These are phyloP conservation scores for Zingel zingel DNA, from an alignment of 2,113 vertebrate genomes.

Conservation along the genomic window DNA sequence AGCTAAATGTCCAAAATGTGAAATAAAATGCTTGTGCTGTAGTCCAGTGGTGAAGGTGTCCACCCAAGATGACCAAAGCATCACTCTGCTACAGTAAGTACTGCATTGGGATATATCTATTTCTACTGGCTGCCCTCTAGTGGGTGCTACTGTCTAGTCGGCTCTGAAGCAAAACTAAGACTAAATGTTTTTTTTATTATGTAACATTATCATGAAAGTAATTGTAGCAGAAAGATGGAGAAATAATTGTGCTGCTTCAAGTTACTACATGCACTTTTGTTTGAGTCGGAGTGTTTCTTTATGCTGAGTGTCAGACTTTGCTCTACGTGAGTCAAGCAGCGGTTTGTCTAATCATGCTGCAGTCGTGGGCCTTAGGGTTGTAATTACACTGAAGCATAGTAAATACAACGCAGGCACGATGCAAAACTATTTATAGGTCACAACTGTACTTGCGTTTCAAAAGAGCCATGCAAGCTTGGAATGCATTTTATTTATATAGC, in stretches of 20 bases:
- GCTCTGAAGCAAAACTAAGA: neutral
- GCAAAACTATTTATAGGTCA: constrained; percentile 22
- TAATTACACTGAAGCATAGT: constrained; percentile 15
- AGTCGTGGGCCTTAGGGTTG: constrained; percentile 12
- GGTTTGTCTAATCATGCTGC: constrained; percentile 33
- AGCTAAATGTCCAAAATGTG: neutral
- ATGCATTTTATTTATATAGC: neutral
- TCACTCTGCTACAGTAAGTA: neutral
- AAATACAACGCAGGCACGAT: neutral
- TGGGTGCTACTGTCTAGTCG: constrained; percentile 2
- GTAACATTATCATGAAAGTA: neutral
- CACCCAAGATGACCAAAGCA: neutral
- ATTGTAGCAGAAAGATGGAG: neutral
- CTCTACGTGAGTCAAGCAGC: neutral
- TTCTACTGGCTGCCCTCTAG: constrained; percentile 25
- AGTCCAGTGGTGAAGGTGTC: neutral
- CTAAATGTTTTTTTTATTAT: neutral
- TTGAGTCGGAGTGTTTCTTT: neutral
- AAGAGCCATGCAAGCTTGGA: neutral
- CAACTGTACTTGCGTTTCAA: neutral
- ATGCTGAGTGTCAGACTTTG: constrained; percentile 21
- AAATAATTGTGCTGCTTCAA: neutral
- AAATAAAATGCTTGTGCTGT: neutral
- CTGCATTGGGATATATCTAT: neutral
- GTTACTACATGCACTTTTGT: constrained; percentile 5